Percentiles rank a stretch among this genome's conserved stretches.
Conservation (phyloP, 2,888 invertebrate species). For the Emmelina monodactyla region DNA sequence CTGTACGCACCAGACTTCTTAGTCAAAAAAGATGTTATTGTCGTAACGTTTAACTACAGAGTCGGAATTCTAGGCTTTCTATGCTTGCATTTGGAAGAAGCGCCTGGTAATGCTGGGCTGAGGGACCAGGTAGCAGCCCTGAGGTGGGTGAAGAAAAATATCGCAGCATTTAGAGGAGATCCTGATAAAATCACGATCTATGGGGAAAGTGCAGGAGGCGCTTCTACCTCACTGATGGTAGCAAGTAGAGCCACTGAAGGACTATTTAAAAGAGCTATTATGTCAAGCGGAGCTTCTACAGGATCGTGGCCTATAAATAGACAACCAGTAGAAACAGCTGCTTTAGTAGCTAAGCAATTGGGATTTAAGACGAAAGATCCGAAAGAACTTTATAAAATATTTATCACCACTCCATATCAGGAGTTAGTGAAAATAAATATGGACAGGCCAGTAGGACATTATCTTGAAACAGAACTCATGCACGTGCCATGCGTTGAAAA, state of each 20-base stretch:
- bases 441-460: slow-evolving; percentile 34
- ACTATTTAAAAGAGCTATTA: slow-evolving; percentile 40
- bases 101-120: slow-evolving; percentile 50
- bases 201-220: slow-evolving; percentile 51
- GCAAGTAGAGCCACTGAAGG: slow-evolving; percentile 36
- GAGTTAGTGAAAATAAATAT: slow-evolving; percentile 29
- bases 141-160: slow-evolving; percentile 49
- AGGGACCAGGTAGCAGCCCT: slow-evolving; percentile 55
- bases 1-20: slow-evolving; percentile 45
- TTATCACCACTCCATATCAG: slow-evolving; percentile 28
- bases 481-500: slow-evolving; percentile 48
- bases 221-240: slow-evolving; percentile 34
- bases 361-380: slow-evolving; percentile 38
- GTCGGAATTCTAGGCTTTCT: slow-evolving; percentile 45
- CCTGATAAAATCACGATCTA: slow-evolving; percentile 50
- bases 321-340: slow-evolving; percentile 39
- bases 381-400: slow-evolving; percentile 36
- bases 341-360: slow-evolving; percentile 36
- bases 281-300: slow-evolving; percentile 45
- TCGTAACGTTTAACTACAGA: slow-evolving; percentile 53
- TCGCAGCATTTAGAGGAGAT: slow-evolving; percentile 50
- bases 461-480: slow-evolving; percentile 41
- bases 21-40: slow-evolving; percentile 38
- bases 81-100: slow-evolving; percentile 47
- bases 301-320: slow-evolving; percentile 46